These are phyloP conservation scores for Melikaiella ostensackeni DNA, from an alignment of 2,888 invertebrate genomes.

Conservation along the genomic window DNA sequence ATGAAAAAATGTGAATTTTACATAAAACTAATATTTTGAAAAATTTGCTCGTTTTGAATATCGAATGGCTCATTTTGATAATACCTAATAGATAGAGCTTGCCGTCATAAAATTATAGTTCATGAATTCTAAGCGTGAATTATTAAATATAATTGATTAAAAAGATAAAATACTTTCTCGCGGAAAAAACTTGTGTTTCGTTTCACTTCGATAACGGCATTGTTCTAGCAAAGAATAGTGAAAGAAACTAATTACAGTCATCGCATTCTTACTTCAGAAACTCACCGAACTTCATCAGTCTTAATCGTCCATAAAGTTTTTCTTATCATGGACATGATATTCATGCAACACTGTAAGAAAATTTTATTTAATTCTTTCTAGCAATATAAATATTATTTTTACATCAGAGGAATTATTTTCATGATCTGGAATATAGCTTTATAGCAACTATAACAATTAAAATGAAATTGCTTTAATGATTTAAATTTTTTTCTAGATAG, in stretches of 20 bases:
- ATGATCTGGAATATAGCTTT: background rate
- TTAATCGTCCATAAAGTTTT: background rate
- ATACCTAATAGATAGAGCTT: background rate
- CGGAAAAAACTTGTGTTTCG: background rate
- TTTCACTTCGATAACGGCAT: conserved; percentile 11
- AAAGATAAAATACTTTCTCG: background rate
- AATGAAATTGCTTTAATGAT: no score
- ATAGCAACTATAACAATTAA: background rate
- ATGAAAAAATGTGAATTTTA: no score
- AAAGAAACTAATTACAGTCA: conserved; percentile 11
- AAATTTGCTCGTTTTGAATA: no score
- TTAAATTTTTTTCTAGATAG: no score
- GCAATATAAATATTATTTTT: background rate
- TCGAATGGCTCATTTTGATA: no score
- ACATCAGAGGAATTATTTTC: background rate
- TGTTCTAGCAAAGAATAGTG: background rate
- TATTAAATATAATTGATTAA: background rate
- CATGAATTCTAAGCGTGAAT: background rate
- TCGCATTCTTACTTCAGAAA: background rate
- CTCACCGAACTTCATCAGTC: background rate
- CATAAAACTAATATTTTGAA: no score
- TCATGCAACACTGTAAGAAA: background rate
- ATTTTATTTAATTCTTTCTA: background rate
- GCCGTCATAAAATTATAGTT: background rate
- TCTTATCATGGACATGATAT: background rate